Evolutionary conservation across 2,113 vertebrate species (phyloP), one percentile per base, ranked within the genome.

Genomic region (Ptilonorhynchus violaceus): DNA sequence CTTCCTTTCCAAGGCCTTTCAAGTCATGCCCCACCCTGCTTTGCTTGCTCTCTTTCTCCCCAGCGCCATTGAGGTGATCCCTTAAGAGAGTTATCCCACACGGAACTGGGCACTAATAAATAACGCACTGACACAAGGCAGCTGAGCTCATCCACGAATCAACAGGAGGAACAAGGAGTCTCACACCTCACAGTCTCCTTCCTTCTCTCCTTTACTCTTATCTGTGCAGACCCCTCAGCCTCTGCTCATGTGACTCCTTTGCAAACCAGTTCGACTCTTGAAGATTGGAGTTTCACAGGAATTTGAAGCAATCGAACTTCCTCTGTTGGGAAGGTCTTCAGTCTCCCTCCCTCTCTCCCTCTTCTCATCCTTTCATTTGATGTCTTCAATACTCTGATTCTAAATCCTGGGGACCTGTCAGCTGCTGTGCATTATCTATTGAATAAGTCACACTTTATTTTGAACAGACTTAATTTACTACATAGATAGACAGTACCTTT

Each of bases 291-390:
- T 74, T 67, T 69, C 85, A 77, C 59, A 52, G 35, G 46, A 86
- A 78, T 84, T 78, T 77, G 83, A 86, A 80, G 50, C 55, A 56
- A 92, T 74, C 35, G 59, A 20, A 77, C 44, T 70, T 76, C 39
- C 69, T 82, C 67, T 80, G 8, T 53, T 49, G 35, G 44, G 68
- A 85, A 87, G 30, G 22, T 42, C n/a, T 82, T 63, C 73, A 84
- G 69, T 35, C 18, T 81, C 17, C 15, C 35, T 67, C 10, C 31
- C 22, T 52, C n/a, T 15, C 13, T 82, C 50, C 50, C 58, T 80
- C 59, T 81, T 66, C 64, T 80, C 74, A 91, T 84, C 67, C 72
- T 81, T 94, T 89, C 35, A 92, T 89, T 84, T 50, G 58, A 17
- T 69, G 90, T 39, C 62, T 85, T 83, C 75, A 90, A 1, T 62